Conservation (phyloP, 2,888 invertebrate genomes). For the Campaea margaritaria region DNA sequence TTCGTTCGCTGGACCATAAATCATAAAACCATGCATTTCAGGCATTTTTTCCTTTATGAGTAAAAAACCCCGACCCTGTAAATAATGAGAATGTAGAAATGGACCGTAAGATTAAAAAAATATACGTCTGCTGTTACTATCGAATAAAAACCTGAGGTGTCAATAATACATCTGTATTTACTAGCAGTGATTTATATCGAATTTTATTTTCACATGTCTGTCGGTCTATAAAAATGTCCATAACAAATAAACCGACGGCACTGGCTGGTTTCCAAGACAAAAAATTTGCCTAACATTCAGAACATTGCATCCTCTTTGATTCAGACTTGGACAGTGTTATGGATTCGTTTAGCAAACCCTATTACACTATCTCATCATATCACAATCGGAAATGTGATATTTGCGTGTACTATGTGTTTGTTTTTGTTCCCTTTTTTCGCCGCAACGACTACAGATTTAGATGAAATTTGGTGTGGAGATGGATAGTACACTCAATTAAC, state of each 20-base stretch:
- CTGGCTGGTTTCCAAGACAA: constrained; percentile 66
- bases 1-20: constrained; percentile 15
- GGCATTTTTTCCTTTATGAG: constrained; percentile 2
- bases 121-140: not conserved
- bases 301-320: not conserved
- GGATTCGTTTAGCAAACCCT: not conserved
- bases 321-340: constrained; percentile 8
- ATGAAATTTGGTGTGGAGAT: too few species aligned
- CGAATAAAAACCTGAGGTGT: constrained; percentile 5
- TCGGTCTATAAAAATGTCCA: constrained; percentile 67
- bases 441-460: too few species aligned
- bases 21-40: constrained; percentile 13
- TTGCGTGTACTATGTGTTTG: too few species aligned
- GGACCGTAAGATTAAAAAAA: not conserved
- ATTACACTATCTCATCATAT: too few species aligned
- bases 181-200: constrained; percentile 36
- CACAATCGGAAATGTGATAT: too few species aligned
- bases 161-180: constrained; percentile 32
- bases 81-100: not conserved
- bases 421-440: too few species aligned
- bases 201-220: constrained; percentile 64
- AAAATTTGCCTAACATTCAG: constrained; percentile 26
- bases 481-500: too few species aligned
- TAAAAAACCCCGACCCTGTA: not conserved
- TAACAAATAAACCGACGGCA: constrained; percentile 66